Base-by-base conservation (phyloP, 2,797 vertebrate genomes). In the Poecilia velifera region DNA sequence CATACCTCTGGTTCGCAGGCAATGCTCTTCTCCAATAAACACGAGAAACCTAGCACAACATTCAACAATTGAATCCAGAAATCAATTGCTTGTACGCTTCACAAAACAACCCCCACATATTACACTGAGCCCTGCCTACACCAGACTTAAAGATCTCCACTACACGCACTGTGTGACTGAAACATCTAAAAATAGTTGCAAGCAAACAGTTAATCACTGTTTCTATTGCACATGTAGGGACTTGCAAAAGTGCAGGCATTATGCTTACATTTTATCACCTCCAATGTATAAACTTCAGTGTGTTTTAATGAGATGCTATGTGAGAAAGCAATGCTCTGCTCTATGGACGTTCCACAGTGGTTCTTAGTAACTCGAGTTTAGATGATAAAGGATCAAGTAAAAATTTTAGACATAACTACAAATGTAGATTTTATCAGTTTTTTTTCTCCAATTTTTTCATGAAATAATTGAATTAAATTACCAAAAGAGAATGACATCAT, bases 11-110 rank as follows among this genome's bases (percentile, higher is more conserved):
- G 66, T 70, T 82, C 77, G 82, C 64, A 83, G 76, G 66, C 74
- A 16, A 25, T 74, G 77, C 57, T 82, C 73, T 71, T 84, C 46
- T 78, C 39, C 51, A 72, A 75, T 76, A 76, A 87, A 80, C 82
- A 83, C 1, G 0, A 28, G 70, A 74, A 75, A 34, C 39, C 47
- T 18, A 28, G 84, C 49, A 31, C 25, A 62, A 73, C 13, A 72
- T 81, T 62, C 16, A 78, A 39, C 46, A 70, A 73, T 55, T 71
- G 68, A 72, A 43, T 74, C 43, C 66, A 53, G n/a, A 72, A 78
- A 82, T 83, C 59, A 76, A 79, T 79, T 34, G 34, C 66, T 47
- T 45, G 55, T 45, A 72, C 18, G 53, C 68, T 59, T 49, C 47
- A 70, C 49, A 68, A 73, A 49, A 76, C 76, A 57, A 66, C 74